phyloP scores from a whole-genome alignment of 53 echinoderm and acorn worm genomes.

The Luidia sarsii region DNA sequence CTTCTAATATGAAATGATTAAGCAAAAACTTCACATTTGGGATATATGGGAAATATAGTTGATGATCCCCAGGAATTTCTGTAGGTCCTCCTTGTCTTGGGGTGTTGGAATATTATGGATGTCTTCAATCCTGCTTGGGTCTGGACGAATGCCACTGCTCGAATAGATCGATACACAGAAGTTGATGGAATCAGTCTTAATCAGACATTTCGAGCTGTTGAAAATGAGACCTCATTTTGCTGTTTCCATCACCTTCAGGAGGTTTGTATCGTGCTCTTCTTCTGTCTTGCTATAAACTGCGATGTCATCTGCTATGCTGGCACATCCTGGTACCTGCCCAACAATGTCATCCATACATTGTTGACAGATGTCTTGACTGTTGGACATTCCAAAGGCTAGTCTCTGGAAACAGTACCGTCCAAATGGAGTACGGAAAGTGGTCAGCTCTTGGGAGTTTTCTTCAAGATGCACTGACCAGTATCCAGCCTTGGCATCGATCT shows the following conservation, averaged over 20 bases:
- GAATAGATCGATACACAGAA: too few relatives aligned
- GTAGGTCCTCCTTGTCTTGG: too few relatives aligned
- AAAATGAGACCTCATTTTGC: not conserved
- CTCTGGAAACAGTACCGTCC: slow-evolving; percentile 55
- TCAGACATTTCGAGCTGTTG: too few relatives aligned
- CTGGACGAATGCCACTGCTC: too few relatives aligned
- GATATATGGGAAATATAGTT: too few relatives aligned
- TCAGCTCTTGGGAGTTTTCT: slow-evolving; percentile 56
- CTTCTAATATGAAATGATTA: too few relatives aligned
- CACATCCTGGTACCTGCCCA: slow-evolving; percentile 60
- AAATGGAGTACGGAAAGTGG: slow-evolving; percentile 64
- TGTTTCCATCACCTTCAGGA: slow-evolving; percentile 34
- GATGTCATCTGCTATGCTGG: slow-evolving; percentile 57
- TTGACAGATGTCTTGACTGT: slow-evolving; percentile 67
- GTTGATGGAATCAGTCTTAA: too few relatives aligned
- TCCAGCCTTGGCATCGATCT: slow-evolving; percentile 65
- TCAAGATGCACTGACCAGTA: too few relatives aligned
- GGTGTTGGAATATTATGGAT: too few relatives aligned
- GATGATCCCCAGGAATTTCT: too few relatives aligned
- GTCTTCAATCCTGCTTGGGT: too few relatives aligned
- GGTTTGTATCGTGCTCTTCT: slow-evolving; percentile 54
- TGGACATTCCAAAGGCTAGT: slow-evolving; percentile 53
- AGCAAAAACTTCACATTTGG: too few relatives aligned
- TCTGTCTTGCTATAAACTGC: slow-evolving; percentile 34
- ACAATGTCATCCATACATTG: slow-evolving; percentile 58